Percentiles rank a stretch among this genome's conserved stretches.
phyloP scores from a whole-genome alignment of 2,888 invertebrate species.

The Amaurobius ferox region DNA sequence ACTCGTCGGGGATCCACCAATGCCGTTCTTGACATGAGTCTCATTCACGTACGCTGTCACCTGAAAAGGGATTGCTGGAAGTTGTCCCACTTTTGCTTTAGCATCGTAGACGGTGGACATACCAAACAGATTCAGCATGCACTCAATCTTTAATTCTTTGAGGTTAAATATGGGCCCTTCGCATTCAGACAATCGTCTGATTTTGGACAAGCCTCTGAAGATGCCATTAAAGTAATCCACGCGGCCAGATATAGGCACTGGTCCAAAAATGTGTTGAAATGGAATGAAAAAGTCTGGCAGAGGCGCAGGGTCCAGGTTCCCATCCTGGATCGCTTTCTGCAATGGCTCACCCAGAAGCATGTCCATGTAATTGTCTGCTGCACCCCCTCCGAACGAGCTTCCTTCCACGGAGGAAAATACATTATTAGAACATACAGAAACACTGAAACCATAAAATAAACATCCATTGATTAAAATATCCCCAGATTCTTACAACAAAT shows the following conservation, averaged over 20 bases:
- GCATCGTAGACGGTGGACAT: conserved; percentile 45
- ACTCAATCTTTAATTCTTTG: conserved; percentile 36
- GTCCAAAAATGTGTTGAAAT: conserved; percentile 22
- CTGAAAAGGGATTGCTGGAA: conserved; percentile 42
- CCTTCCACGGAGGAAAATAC: not conserved
- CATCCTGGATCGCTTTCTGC: conserved; percentile 20
- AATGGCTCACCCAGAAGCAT: conserved; percentile 25
- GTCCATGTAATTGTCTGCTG: conserved; percentile 47
- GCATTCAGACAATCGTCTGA: conserved; percentile 28
- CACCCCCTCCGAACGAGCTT: not conserved
- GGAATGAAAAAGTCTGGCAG: conserved; percentile 45
- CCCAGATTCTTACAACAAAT: too few relatives aligned
- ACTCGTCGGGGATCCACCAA: conserved; percentile 33
- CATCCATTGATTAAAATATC: too few relatives aligned
- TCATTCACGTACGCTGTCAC: conserved; percentile 54
- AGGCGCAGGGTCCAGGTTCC: conserved; percentile 41
- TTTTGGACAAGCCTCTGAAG: conserved; percentile 39
- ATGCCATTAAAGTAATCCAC: conserved; percentile 41
- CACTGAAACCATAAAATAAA: too few relatives aligned
- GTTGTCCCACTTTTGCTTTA: conserved; percentile 26
- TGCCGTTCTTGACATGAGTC: conserved; percentile 16
- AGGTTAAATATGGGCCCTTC: conserved; percentile 34
- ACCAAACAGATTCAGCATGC: conserved; percentile 46
- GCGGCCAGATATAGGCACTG: conserved; percentile 29
- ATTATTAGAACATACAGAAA: too few relatives aligned